These are phyloP conservation scores for Chroicocephalus ridibundus DNA, from an alignment of 2,113 vertebrate genomes.

Conservation along the genomic window DNA sequence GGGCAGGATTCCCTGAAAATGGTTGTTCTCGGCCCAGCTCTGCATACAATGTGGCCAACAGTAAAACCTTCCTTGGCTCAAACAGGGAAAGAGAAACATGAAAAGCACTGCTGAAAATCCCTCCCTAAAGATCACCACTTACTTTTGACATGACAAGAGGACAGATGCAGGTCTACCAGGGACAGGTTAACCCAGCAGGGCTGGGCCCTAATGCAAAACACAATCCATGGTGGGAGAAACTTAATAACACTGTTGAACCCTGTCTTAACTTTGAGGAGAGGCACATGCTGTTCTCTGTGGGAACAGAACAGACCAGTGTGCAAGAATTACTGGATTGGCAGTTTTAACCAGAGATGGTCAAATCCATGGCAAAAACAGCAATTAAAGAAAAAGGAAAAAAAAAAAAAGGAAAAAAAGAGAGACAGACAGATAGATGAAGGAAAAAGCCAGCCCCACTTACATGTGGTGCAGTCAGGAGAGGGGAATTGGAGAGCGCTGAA, in stretches of 20 bases:
- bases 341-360: background rate
- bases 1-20: background rate
- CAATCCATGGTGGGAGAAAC: background rate
- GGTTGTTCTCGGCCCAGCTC: background rate
- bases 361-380: background rate
- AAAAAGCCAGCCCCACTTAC: conserved; percentile 69
- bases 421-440: background rate
- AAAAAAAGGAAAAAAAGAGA: rapidly evolving
- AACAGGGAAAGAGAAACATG: background rate
- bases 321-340: conserved; percentile 17
- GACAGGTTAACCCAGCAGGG: background rate
- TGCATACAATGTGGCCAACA: background rate
- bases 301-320: background rate
- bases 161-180: background rate
- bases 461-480: conserved; percentile 94
- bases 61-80: background rate
- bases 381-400: background rate
- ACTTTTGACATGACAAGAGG: background rate
- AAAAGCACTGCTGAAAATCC: background rate
- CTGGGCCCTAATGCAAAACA: background rate
- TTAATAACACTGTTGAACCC: background rate
- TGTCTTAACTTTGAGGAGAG: background rate
- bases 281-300: background rate
- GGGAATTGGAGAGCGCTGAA: conserved; percentile 90
- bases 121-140: background rate